A percentile compares a stretch with the other conserved stretches of the same genome.
Conservation (phyloP, 2,888 invertebrate genomes). For the Drosophila mulleri region DNA sequence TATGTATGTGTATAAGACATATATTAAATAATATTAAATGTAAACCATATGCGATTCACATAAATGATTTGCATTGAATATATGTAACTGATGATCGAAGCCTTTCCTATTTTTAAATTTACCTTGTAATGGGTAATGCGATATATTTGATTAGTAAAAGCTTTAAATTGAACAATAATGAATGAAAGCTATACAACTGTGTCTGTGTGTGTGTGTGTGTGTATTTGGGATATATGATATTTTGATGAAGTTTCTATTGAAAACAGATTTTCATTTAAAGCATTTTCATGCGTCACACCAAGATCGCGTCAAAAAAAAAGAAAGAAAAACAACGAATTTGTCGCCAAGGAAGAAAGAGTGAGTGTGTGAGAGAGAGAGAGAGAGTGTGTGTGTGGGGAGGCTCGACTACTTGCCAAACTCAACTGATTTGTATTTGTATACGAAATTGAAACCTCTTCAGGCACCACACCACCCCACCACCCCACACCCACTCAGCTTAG, state of each 20-base stretch:
- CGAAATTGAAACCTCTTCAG: slow-evolving; percentile 42
- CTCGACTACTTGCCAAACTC: slow-evolving; percentile 30
- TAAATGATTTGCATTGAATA: neutral
- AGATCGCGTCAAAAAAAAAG: slow-evolving; percentile 4
- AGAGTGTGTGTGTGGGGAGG: neutral
- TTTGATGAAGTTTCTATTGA: slow-evolving; percentile 17
- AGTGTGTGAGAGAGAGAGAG: neutral
- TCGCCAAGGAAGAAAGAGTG: neutral
- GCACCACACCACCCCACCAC: neutral
- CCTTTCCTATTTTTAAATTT: neutral
- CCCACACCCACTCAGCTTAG: neutral
- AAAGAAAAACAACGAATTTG: neutral
- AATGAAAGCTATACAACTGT: neutral
- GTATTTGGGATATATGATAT: slow-evolving; percentile 34
- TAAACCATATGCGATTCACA: neutral
- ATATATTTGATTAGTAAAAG: slow-evolving; percentile 8
- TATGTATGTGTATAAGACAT: too few relatives aligned
- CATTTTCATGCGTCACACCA: slow-evolving; percentile 30
- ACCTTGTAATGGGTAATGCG: slow-evolving; percentile 18
- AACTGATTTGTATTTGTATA: slow-evolving; percentile 39
- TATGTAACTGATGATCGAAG: neutral
- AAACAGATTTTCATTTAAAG: slow-evolving; percentile 44
- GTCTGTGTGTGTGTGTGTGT: neutral
- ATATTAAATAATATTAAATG: too few relatives aligned
- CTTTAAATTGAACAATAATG: neutral